phyloP scores from a whole-genome alignment of 1,140 invertebrate genomes.

The Pseudomyrmex pallidus region DNA sequence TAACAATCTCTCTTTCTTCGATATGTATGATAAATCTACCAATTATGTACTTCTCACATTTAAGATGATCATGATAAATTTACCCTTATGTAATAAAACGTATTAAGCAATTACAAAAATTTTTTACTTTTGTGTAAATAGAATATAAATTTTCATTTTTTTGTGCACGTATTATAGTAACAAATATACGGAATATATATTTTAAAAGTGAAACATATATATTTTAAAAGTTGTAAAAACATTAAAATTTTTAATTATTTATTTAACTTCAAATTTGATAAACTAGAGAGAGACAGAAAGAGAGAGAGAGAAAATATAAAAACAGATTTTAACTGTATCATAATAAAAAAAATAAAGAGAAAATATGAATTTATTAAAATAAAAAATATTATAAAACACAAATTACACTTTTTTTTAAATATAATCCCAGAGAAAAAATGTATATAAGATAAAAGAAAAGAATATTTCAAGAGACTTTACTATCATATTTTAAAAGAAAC shows the following conservation, averaged over 20 bases:
- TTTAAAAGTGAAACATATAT: background rate
- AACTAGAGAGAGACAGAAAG: too few species aligned
- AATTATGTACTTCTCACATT: background rate
- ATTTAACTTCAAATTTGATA: background rate
- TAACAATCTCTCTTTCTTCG: slow-evolving; percentile 30
- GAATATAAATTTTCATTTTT: too few species aligned
- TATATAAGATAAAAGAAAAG: background rate
- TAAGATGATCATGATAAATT: background rate
- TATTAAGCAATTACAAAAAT: background rate
- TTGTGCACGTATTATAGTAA: too few species aligned
- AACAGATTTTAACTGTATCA: background rate
- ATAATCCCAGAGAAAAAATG: background rate
- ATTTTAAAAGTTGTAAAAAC: background rate
- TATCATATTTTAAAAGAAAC: background rate
- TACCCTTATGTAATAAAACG: background rate
- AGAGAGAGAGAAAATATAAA: background rate
- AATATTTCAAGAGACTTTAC: background rate
- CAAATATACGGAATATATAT: background rate
- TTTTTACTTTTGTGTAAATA: too few species aligned
- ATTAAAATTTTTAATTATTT: background rate
- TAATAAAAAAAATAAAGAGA: background rate
- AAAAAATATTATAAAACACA: background rate
- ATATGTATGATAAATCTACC: background rate
- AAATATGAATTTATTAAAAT: background rate
- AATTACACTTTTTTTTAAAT: background rate